Evolutionary conservation across 2,888 invertebrate genomes (phyloP).

Genomic region (Melieria crassipennis): DNA sequence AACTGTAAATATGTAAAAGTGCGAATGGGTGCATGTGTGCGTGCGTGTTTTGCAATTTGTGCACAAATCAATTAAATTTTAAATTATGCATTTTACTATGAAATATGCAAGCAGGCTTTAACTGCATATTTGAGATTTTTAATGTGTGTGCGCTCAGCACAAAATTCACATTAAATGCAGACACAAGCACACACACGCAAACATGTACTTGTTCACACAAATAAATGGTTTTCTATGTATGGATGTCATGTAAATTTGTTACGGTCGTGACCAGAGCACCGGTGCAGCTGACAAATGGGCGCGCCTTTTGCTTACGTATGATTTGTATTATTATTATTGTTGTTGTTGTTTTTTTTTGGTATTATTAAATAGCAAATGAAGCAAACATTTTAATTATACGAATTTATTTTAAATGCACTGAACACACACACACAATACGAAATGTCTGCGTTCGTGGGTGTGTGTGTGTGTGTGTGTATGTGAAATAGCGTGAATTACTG

Average conservation of each 20-base stretch:
- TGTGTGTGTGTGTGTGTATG: conserved; percentile 5
- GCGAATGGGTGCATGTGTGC: background rate
- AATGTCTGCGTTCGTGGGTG: background rate
- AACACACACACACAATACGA: background rate
- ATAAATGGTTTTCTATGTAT: background rate
- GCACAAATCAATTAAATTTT: conserved; percentile 37
- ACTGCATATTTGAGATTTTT: conserved; percentile 10
- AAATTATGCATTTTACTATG: conserved; percentile 35
- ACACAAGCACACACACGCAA: conserved; percentile 2
- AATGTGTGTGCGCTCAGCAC: conserved; percentile 1
- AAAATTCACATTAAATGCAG: background rate
- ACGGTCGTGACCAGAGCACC: background rate
- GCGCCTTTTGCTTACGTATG: background rate
- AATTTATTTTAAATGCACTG: conserved; percentile 25
- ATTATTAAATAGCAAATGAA: conserved; percentile 10
- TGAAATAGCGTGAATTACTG: conserved; percentile 2
- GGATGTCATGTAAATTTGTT: background rate
- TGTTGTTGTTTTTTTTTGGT: background rate
- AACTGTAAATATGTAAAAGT: conserved; percentile 1
- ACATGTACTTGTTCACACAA: conserved; percentile 8
- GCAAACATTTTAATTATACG: conserved; percentile 23
- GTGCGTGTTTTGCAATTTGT: conserved; percentile 22
- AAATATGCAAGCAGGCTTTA: conserved; percentile 8
- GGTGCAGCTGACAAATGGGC: background rate
- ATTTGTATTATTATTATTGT: background rate